Evolutionary conservation across 2,797 vertebrate species (phyloP), one percentile per base, ranked within the genome.

Genomic region (Tinamus major): DNA sequence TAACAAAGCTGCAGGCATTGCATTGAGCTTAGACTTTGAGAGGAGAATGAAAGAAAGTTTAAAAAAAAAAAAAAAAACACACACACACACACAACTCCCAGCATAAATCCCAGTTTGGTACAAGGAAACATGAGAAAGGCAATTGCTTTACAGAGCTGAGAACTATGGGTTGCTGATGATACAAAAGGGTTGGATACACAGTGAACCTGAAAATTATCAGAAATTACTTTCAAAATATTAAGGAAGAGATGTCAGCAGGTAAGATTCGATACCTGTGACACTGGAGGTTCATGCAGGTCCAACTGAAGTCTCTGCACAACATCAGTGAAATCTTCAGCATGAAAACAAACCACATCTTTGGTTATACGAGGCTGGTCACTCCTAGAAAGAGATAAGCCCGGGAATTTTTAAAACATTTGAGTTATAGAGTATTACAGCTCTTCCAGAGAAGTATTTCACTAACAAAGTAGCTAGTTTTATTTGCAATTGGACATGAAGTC

Each of bases 291-390:
- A 24, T 99, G 99, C 68, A 99, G 97, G 95, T 99, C 99, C 91
- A 99, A 93, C 97, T 99, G 99, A 96, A 99, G 98, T 97, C 98
- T 98, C 96, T 99, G 99, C 87, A 99, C 99, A 33, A 99, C 99
- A 44, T 99, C 98, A 85, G 97, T 98, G 94, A 99, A 99, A 88
- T 99, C 99, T 92, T 99, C 99, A 79, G 99, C 99, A 65, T 99
- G 98, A 97, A 99, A 99, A 98, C 99, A 99, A 96, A 99, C 98
- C 61, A 99, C 99, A 85, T 99, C 99, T 98, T 99, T 99, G 98
- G 99, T 99, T 97, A 99, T 98, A 89, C 99, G 98, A 81, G 99
- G 98, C 72, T 98, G 98, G 94, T 98, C 98, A 68, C 98, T 99
- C 98, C 99, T 99, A 97, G 51, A 27, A 84, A 85, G 55, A 94